A percentile compares a stretch with the other conserved stretches of the same genome.
Evolutionary conservation across 2,113 vertebrate species (phyloP).

Genomic region (Chrysochloris asiatica): DNA sequence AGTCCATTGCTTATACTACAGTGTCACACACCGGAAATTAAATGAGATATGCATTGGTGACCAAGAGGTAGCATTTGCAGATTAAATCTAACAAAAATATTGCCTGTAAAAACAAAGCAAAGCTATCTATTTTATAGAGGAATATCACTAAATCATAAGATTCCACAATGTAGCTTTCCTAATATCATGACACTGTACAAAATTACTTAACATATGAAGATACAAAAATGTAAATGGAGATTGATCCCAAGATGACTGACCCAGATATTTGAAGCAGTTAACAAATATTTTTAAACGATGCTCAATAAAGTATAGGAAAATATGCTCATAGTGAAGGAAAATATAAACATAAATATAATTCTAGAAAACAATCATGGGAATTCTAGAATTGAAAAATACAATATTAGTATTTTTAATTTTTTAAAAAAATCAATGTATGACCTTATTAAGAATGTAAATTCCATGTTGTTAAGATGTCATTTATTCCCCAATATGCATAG

Average conservation of each 20-base stretch:
- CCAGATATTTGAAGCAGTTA: background rate
- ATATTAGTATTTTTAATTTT: background rate
- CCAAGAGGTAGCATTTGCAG: background rate
- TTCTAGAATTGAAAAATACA: background rate
- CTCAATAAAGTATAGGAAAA: conserved; percentile 11
- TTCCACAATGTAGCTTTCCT: background rate
- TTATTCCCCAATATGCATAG: background rate
- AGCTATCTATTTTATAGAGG: background rate
- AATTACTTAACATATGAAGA: background rate
- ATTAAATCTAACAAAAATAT: background rate
- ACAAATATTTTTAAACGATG: background rate
- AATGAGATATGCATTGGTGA: background rate
- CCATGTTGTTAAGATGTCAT: background rate
- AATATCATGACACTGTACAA: background rate
- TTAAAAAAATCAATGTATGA: background rate
- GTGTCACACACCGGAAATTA: too few species aligned
- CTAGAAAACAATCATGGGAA: background rate
- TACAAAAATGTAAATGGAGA: too few species aligned
- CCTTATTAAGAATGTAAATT: background rate
- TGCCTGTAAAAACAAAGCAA: conserved; percentile 5
- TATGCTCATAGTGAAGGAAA: background rate
- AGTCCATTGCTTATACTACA: too few species aligned
- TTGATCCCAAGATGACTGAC: background rate
- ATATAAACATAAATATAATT: conserved; percentile 5
- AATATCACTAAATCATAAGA: background rate